Conservation (phyloP, 2,797 vertebrate genomes). For the Hafferia zeledoni region DNA sequence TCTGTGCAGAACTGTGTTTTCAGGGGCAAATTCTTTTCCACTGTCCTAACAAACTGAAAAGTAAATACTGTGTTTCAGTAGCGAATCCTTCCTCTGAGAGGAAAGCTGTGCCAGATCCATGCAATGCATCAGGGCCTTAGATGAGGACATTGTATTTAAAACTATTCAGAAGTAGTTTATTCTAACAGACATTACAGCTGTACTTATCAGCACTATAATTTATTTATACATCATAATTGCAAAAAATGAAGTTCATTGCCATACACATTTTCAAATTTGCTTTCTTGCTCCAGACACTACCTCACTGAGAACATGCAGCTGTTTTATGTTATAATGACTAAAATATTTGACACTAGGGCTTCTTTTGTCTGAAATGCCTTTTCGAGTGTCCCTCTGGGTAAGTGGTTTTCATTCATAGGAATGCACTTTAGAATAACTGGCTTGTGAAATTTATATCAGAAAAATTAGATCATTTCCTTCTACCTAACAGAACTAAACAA, state of each 20-base stretch:
- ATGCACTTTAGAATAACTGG: conserved; percentile 50
- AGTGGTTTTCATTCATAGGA: conserved; percentile 66
- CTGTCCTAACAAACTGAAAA: background rate
- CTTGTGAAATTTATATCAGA: conserved; percentile 53
- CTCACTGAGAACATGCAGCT: conserved; percentile 62
- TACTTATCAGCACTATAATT: background rate
- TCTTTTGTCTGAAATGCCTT: conserved; percentile 66
- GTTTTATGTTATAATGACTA: conserved; percentile 66
- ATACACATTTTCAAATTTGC: conserved; percentile 1
- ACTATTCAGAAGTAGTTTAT: background rate
- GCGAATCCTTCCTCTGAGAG: background rate
- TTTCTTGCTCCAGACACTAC: conserved; percentile 62
- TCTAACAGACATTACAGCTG: background rate
- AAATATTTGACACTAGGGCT: conserved; percentile 71
- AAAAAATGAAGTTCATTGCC: background rate
- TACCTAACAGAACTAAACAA: conserved; percentile 30
- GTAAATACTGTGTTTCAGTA: background rate
- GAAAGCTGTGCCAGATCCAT: background rate
- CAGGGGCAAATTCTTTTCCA: background rate
- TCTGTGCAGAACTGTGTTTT: background rate
- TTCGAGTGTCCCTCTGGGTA: conserved; percentile 54
- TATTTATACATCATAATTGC: background rate
- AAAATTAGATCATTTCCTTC: conserved; percentile 63
- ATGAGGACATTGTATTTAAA: background rate
- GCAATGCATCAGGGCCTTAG: background rate